Evolutionary conservation across 2,113 vertebrate species (phyloP), one percentile per base, ranked within the genome.

Genomic region (Passer montanus): DNA sequence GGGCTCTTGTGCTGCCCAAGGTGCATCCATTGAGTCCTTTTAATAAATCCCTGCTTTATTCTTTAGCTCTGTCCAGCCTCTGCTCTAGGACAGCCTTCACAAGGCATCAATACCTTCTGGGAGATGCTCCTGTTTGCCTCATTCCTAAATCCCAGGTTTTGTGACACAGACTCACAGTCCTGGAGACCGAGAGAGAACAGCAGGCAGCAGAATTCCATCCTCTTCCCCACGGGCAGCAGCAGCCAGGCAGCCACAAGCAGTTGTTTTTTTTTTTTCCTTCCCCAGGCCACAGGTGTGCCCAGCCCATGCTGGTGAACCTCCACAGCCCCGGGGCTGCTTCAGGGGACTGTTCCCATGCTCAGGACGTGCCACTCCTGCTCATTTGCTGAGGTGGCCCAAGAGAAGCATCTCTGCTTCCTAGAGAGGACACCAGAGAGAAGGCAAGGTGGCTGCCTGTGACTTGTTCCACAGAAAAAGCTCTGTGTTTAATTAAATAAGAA

Each of bases 221-320:
- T 66, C 27, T 30, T 55, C 24, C 24, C 37, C 30, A 3, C 0
- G 0, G 70, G 3, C 7, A 63, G 87, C 52, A 63, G 69, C 68
- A 91, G 87, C 10, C 81, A 84, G 68, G 59, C 74, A 73, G 85
- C 58, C 72, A 58, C 26, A 56, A 44, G 85, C 56, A 26, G 27
- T 3, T 7, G 35, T 37, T 37, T 37, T 37, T 37, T 37, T 37
- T 37, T 37, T 72, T 47, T 52, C 80, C 60, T 21, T 43, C 27
- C 52, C 60, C 49, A 9, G 4, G 2, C 49, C 6, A 1, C 46
- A 70, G 70, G 56, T 8, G 24, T 16, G 43, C 69, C n/a, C 86
- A 64, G 76, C 76, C 93, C 58, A n/a, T n/a, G 0, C 41, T 30
- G 43, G 53, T 10, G 33, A 47, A 4, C 0, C 0, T 3, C 0